Evolutionary conservation across 2,888 invertebrate species (phyloP).

Genomic region (Phania funesta): DNA sequence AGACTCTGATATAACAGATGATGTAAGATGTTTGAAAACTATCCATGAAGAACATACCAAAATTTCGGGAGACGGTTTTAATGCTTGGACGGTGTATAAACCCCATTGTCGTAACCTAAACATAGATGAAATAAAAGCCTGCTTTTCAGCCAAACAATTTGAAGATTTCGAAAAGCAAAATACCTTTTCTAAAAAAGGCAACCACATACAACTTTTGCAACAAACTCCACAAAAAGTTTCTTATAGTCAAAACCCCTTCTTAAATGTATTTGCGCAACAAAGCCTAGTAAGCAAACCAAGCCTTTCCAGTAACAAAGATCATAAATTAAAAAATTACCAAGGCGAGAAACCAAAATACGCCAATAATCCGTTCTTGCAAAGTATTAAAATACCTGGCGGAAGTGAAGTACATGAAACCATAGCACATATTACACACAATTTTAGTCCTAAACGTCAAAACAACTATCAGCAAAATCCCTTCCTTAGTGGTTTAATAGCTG

Average conservation of each 20-base stretch:
- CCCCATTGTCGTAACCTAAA: constrained; percentile 81
- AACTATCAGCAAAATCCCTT: neutral
- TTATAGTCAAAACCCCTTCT: constrained; percentile 68
- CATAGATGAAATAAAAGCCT: constrained; percentile 64
- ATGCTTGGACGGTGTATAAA: constrained; percentile 86
- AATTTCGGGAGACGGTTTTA: constrained; percentile 86
- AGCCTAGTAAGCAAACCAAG: no score
- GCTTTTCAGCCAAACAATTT: constrained; percentile 68
- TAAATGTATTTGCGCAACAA: constrained; percentile 39
- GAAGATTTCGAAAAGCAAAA: constrained; percentile 64
- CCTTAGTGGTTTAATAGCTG: neutral
- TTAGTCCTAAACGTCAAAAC: neutral
- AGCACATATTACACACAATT: neutral
- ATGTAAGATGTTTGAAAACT: constrained; percentile 84
- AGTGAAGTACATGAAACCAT: neutral
- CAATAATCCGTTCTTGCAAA: constrained; percentile 61
- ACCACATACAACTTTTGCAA: neutral
- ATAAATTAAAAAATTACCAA: neutral
- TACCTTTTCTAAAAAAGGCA: neutral
- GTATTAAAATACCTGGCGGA: neutral
- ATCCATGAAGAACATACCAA: constrained; percentile 85
- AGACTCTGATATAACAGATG: constrained; percentile 86
- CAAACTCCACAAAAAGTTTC: no score
- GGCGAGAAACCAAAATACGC: constrained; percentile 13
- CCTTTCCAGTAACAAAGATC: neutral